Evolutionary conservation across 1,140 invertebrate genomes (phyloP).

Genomic region (Tetranychus urticae): DNA sequence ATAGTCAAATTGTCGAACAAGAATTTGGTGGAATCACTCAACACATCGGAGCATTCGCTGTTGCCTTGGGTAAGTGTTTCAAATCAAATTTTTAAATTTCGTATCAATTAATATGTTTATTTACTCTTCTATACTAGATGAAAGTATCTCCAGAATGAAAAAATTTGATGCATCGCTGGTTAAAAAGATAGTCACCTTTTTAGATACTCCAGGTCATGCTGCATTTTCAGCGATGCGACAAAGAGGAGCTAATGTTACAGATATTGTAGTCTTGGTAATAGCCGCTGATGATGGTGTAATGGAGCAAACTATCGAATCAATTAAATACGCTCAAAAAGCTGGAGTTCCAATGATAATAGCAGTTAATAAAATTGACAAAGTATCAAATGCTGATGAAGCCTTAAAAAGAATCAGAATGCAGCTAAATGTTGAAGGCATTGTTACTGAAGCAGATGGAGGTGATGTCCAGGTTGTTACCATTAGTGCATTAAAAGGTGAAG

Average conservation of each 20-base stretch:
- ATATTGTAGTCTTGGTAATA: conserved; percentile 86
- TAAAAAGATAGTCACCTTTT: conserved; percentile 43
- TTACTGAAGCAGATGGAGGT: conserved; percentile 68
- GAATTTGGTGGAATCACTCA: conserved; percentile 99
- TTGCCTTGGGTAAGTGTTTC: conserved; percentile 2
- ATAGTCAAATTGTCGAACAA: conserved; percentile 55
- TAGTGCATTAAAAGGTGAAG: conserved; percentile 44
- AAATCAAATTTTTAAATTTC: not conserved
- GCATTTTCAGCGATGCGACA: conserved; percentile 77
- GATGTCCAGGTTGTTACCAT: conserved; percentile 74
- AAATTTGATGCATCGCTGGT: not conserved
- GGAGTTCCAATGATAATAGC: conserved; percentile 88
- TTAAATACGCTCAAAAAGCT: conserved; percentile 28
- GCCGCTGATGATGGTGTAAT: conserved; percentile 97
- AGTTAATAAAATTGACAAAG: conserved; percentile 97
- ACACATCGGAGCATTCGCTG: conserved; percentile 83
- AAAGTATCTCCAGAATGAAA: not conserved
- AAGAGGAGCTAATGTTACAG: conserved; percentile 71
- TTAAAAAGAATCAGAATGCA: conserved; percentile 39
- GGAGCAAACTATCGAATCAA: conserved; percentile 63
- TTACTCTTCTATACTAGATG: not conserved
- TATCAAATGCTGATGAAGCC: conserved; percentile 34
- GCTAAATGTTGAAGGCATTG: conserved; percentile 44
- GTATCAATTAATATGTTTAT: not conserved
- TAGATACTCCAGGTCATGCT: conserved; percentile 99